Conservation (phyloP, 2,113 vertebrate species). For the Gobius niger region DNA sequence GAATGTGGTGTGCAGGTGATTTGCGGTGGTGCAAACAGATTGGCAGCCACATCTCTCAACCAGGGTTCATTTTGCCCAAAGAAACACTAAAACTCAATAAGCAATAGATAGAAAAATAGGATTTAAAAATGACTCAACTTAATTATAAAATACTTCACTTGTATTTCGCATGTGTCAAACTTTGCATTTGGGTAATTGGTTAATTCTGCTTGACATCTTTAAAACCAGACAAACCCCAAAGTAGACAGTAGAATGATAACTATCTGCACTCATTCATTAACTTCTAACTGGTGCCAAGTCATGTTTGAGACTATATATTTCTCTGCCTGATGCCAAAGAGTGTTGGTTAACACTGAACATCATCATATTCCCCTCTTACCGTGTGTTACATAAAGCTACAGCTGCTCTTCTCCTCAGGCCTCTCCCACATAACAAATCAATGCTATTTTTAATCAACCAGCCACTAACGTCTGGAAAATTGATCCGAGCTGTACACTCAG, state of each 20-base stretch:
- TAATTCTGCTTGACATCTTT: not conserved
- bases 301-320: constrained; percentile 44
- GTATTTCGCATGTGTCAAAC: no score
- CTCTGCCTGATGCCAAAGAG: constrained; percentile 11
- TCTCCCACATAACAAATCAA: constrained; percentile 22
- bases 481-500: constrained; percentile 18
- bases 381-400: constrained; percentile 69
- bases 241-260: not conserved
- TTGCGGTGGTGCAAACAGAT: no score
- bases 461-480: constrained; percentile 30
- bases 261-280: constrained; percentile 10
- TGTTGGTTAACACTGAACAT: constrained; percentile 29
- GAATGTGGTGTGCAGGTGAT: no score
- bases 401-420: constrained; percentile 65
- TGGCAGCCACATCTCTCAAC: no score
- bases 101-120: no score
- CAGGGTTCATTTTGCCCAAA: no score
- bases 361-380: constrained; percentile 23
- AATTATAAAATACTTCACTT: no score
- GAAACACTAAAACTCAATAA: no score
- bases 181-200: no score
- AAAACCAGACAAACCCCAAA: not conserved
- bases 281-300: constrained; percentile 40
- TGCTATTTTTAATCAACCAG: constrained; percentile 67
- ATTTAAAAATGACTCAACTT: no score